Percentiles rank a stretch among this genome's conserved stretches.
These are phyloP conservation scores for Schrankia costaestrigalis DNA, from an alignment of 2,888 invertebrate genomes.

Conservation along the genomic window DNA sequence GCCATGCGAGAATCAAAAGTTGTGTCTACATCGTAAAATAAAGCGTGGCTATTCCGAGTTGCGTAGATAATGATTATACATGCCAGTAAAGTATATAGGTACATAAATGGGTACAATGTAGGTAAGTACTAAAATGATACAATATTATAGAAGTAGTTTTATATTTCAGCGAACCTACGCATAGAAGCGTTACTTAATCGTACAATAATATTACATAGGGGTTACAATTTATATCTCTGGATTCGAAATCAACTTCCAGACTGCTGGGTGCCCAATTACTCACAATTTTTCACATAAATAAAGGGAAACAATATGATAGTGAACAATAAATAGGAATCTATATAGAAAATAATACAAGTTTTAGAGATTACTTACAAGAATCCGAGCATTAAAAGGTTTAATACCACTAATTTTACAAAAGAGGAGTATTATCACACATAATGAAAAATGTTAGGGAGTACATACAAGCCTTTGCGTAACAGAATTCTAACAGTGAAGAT, in stretches of 20 bases:
- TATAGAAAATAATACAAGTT: slow-evolving; percentile 14
- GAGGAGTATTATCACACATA: slow-evolving; percentile 32
- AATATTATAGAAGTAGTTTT: slow-evolving; percentile 67
- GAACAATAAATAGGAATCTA: slow-evolving; percentile 9
- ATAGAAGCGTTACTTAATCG: slow-evolving; percentile 73
- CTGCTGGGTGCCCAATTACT: slow-evolving; percentile 53
- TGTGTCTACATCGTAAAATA: slow-evolving; percentile 47
- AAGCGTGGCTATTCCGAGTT: slow-evolving; percentile 66
- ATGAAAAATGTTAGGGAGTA: slow-evolving; percentile 47
- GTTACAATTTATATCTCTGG: slow-evolving; percentile 61
- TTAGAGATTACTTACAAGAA: slow-evolving; percentile 14
- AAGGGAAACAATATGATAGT: slow-evolving; percentile 12
- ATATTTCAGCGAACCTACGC: slow-evolving; percentile 75
- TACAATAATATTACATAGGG: slow-evolving; percentile 70
- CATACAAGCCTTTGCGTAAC: slow-evolving; percentile 67
- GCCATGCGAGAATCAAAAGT: slow-evolving; percentile 64
- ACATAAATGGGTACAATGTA: slow-evolving; percentile 75
- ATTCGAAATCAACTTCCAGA: slow-evolving; percentile 67
- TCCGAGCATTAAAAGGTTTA: slow-evolving; percentile 30
- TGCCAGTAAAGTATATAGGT: slow-evolving; percentile 72
- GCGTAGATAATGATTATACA: slow-evolving; percentile 66
- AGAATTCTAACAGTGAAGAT: slow-evolving; percentile 63
- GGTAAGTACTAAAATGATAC: slow-evolving; percentile 76
- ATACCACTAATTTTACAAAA: slow-evolving; percentile 25
- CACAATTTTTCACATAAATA: slow-evolving; percentile 17